Evolutionary conservation across 2,888 invertebrate species (phyloP).

Genomic region (Mystacides longicornis): DNA sequence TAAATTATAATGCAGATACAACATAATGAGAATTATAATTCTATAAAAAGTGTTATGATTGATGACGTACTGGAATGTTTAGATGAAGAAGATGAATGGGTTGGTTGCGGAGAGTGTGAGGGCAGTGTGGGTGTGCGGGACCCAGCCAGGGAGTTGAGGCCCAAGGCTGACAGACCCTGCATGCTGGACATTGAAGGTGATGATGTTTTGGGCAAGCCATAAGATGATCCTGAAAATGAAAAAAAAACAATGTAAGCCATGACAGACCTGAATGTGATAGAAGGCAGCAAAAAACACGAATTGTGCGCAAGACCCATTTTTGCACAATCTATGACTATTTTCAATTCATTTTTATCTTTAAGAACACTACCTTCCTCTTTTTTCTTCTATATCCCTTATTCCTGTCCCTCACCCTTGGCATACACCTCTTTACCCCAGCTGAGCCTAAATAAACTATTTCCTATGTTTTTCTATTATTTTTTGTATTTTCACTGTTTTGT

Average conservation of each 20-base stretch:
- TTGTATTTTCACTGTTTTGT: no score
- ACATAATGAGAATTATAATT: neutral
- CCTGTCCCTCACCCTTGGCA: neutral
- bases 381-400: neutral
- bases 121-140: slow-evolving; percentile 19
- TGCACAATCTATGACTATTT: no score
- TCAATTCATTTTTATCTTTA: no score
- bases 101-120: slow-evolving; percentile 27
- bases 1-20: neutral
- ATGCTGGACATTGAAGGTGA: slow-evolving; percentile 44
- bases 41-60: neutral
- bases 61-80: slow-evolving; percentile 19
- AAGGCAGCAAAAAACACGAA: no score
- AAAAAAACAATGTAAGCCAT: no score
- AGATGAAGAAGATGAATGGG: slow-evolving; percentile 10
- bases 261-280: no score
- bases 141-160: slow-evolving; percentile 39
- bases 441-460: no score
- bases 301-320: no score
- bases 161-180: slow-evolving; percentile 30
- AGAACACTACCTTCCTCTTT: neutral
- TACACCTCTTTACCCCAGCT: neutral
- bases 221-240: slow-evolving; percentile 38
- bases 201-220: slow-evolving; percentile 46
- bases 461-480: no score